phyloP scores from a whole-genome alignment of 2,888 invertebrate genomes.

The Gymnocheta viridis region DNA sequence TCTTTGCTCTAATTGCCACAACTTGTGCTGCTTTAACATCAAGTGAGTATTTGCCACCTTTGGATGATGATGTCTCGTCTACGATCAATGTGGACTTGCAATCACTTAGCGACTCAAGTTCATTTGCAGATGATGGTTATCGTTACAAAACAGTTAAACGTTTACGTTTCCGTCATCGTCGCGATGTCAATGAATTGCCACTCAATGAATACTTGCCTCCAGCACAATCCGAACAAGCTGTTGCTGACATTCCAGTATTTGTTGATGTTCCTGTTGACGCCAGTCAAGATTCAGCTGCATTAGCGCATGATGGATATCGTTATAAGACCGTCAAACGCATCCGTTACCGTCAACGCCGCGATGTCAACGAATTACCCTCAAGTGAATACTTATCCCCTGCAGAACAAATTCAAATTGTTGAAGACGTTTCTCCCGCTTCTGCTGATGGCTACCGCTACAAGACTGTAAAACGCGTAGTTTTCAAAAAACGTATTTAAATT shows the following conservation, averaged over 20 bases:
- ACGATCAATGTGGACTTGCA: neutral
- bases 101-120: neutral
- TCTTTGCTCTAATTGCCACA: constrained; percentile 37
- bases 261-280: neutral
- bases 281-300: constrained; percentile 22
- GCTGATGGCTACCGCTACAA: neutral
- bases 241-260: constrained; percentile 56
- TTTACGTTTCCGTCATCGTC: constrained; percentile 61
- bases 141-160: constrained; percentile 71
- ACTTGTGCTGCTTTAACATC: constrained; percentile 34
- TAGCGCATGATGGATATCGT: constrained; percentile 69
- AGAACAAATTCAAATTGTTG: neutral
- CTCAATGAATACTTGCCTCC: constrained; percentile 64
- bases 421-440: neutral
- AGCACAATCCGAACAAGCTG: constrained; percentile 39
- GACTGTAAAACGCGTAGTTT: neutral
- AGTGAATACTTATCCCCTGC: neutral
- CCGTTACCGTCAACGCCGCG: constrained; percentile 66
- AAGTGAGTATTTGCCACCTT: constrained; percentile 64
- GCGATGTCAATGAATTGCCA: constrained; percentile 74
- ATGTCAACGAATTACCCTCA: constrained; percentile 72
- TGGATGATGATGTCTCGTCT: constrained; percentile 53
- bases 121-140: constrained; percentile 71
- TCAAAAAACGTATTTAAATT: too few species aligned
- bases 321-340: constrained; percentile 71